Evolutionary conservation across 2,888 invertebrate genomes (phyloP).

Genomic region (Congeria kusceri): DNA sequence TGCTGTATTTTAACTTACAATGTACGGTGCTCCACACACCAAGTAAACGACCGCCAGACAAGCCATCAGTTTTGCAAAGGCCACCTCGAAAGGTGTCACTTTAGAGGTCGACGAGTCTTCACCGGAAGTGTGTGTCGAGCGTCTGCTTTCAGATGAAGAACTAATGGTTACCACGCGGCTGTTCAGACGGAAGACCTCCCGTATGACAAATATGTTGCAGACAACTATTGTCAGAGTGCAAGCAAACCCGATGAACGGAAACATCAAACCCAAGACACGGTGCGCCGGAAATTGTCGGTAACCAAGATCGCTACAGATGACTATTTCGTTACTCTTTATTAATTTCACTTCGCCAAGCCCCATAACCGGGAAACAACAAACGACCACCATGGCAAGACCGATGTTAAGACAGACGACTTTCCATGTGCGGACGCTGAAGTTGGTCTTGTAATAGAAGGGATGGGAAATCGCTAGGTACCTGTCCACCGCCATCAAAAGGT

Average conservation of each 20-base stretch:
- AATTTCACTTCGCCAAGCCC: constrained; percentile 38
- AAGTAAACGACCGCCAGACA: constrained; percentile 49
- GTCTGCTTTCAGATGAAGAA: not conserved
- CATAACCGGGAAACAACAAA: constrained; percentile 41
- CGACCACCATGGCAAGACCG: constrained; percentile 22
- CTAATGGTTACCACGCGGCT: constrained; percentile 25
- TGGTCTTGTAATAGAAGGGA: constrained; percentile 53
- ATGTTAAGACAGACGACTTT: constrained; percentile 37
- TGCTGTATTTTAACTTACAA: no score
- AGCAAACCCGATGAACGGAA: constrained; percentile 34
- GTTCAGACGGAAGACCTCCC: constrained; percentile 40
- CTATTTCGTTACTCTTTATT: no score
- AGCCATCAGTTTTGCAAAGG: constrained; percentile 62
- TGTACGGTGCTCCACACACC: constrained; percentile 45
- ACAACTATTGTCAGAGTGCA: constrained; percentile 31
- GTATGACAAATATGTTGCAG: constrained; percentile 41
- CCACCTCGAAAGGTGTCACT: constrained; percentile 51
- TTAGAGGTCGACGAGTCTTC: not conserved
- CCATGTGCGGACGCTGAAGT: constrained; percentile 42
- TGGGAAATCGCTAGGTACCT: constrained; percentile 45
- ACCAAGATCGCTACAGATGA: constrained; percentile 35
- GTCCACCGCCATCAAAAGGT: constrained; percentile 52
- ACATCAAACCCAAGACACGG: constrained; percentile 41
- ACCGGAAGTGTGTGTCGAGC: constrained; percentile 1
- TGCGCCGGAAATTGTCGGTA: constrained; percentile 15